A percentile compares a stretch with the other conserved stretches of the same genome.
Evolutionary conservation across 2,797 vertebrate species (phyloP).

Genomic region (Malacoctenus gilli): DNA sequence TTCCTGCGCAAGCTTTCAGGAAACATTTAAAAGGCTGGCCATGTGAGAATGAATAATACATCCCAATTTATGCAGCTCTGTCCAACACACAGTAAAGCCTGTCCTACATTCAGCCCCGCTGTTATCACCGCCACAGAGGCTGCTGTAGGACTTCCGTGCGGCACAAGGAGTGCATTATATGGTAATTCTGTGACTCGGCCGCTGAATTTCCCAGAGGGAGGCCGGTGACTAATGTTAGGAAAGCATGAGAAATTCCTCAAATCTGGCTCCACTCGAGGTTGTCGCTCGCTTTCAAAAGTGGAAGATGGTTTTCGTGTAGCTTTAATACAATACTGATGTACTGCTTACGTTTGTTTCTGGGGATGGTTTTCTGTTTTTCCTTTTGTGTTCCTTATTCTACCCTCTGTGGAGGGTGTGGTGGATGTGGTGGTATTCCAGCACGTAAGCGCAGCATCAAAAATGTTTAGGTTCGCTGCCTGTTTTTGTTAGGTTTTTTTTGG

Average conservation of each 20-base stretch:
- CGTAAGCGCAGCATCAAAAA: too few relatives aligned
- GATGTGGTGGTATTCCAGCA: too few relatives aligned
- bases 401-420: too few relatives aligned
- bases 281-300: neutral
- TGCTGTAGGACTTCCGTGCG: conserved; percentile 19
- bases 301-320: neutral
- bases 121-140: conserved; percentile 22
- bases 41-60: conserved; percentile 74
- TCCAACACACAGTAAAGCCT: conserved; percentile 46
- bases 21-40: conserved; percentile 69
- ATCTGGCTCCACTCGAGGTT: conserved; percentile 21
- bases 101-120: conserved; percentile 52
- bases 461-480: too few relatives aligned
- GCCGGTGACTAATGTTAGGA: conserved; percentile 34
- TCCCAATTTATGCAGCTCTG: conserved; percentile 58
- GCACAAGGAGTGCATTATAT: conserved; percentile 33
- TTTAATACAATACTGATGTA: neutral
- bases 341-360: neutral
- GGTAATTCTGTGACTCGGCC: conserved; percentile 34
- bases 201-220: conserved; percentile 32
- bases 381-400: neutral
- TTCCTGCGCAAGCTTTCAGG: conserved; percentile 64
- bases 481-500: too few relatives aligned
- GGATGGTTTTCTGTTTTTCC: neutral
- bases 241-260: conserved; percentile 36